Conservation (phyloP, 2,113 vertebrate genomes). For the Hemiprocne comata region DNA sequence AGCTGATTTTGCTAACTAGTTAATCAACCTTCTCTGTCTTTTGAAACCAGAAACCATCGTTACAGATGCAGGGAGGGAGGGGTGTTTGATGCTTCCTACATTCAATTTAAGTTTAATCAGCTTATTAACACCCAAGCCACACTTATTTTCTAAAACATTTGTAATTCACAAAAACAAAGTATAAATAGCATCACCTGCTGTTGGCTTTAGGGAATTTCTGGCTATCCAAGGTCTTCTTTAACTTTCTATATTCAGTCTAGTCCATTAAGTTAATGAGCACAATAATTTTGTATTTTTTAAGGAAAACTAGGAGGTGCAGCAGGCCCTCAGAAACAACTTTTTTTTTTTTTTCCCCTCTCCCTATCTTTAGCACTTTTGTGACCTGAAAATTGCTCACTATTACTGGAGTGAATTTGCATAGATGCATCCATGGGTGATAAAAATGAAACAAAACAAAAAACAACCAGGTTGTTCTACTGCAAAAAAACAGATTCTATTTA, state of each 20-base stretch:
- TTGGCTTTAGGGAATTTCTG: conserved; percentile 11
- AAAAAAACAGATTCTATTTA: background rate
- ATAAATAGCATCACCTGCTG: conserved; percentile 29
- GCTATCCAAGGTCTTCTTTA: background rate
- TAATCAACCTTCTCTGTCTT: background rate
- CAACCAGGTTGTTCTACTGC: background rate
- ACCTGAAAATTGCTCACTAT: background rate
- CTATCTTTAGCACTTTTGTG: background rate
- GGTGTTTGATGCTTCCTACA: background rate
- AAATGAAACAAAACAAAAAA: background rate
- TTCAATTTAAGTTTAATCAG: background rate
- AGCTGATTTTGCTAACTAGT: background rate
- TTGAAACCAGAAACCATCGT: background rate
- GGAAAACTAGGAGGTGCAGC: background rate
- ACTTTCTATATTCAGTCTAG: background rate
- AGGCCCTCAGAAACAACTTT: background rate
- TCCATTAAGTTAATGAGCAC: background rate
- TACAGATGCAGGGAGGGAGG: background rate
- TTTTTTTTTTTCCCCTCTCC: background rate
- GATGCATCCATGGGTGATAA: background rate
- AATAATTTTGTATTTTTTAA: background rate
- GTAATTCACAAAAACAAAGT: background rate
- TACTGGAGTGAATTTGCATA: background rate
- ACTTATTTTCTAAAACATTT: background rate
- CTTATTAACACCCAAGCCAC: background rate